Conservation (phyloP, 2,113 vertebrate species). For the Protomyctophum bolini region DNA sequence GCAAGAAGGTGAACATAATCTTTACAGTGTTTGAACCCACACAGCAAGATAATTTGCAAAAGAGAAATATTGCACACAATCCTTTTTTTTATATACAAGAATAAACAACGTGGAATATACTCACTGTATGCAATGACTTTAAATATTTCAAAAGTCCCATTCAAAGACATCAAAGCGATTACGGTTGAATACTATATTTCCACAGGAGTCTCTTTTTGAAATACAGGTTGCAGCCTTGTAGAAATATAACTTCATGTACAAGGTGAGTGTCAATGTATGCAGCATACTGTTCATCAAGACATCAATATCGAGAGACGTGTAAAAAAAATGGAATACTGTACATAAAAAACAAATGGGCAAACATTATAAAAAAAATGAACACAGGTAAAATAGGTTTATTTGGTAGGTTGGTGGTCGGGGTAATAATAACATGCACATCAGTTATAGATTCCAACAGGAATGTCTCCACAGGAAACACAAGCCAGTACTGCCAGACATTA, state of each 20-base stretch:
- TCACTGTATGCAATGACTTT: constrained; percentile 68
- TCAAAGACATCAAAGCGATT: constrained; percentile 78
- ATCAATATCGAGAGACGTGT: constrained; percentile 59
- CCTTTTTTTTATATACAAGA: constrained; percentile 87
- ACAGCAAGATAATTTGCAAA: constrained; percentile 86
- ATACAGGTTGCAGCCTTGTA: constrained; percentile 74
- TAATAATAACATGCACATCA: constrained; percentile 64
- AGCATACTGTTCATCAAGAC: constrained; percentile 69
- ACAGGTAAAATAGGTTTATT: constrained; percentile 34
- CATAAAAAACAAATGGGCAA: constrained; percentile 62
- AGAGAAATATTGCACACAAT: constrained; percentile 89
- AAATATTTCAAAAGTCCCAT: constrained; percentile 67
- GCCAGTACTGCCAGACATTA: constrained; percentile 46
- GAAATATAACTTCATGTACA: constrained; percentile 83
- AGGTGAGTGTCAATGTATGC: constrained; percentile 72
- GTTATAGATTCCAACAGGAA: constrained; percentile 49
- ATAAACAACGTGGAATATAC: constrained; percentile 82
- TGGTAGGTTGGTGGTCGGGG: constrained; percentile 5
- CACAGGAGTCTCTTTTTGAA: constrained; percentile 70
- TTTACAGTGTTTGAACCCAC: constrained; percentile 92
- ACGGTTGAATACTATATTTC: constrained; percentile 71
- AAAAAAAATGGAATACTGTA: constrained; percentile 74
- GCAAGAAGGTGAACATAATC: constrained; percentile 84
- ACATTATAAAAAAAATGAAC: constrained; percentile 55
- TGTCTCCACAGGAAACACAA: constrained; percentile 68